Base-by-base conservation (phyloP, 2,797 vertebrate genomes). In the Apodemus agrarius region DNA sequence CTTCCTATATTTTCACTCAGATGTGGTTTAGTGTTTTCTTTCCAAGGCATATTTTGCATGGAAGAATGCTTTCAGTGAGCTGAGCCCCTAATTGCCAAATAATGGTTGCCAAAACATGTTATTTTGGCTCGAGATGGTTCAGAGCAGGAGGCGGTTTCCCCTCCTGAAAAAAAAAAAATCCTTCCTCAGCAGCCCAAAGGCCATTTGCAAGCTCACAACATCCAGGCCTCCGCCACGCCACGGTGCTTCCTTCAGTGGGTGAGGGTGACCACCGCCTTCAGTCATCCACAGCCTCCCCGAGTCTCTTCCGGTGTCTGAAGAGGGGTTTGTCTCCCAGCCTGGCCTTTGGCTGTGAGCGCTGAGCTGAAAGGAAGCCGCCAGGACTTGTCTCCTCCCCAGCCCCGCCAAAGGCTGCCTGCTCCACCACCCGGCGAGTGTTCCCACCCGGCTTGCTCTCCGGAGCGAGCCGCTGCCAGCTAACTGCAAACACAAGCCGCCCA, bases 91-190 rank as follows among this genome's bases (percentile, higher is more conserved):
- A 98, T 98, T 98, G 97, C 97, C 95, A 97, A 97, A 97, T 96
- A 84, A 96, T 89, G 94, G 93, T 96, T 98, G 97, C 97, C 97
- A 98, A 98, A 98, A 97, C 98, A 97, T 97, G 97, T 97, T 97
- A 98, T 96, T 98, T 97, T 93, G 95, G 91, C 97, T 96, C 93
- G 94, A 95, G 96, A 96, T 95, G 82, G 96, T 95, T 90, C 87
- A 93, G 87, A 97, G 89, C 80, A 93, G 84, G 89, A 97, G 91
- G 95, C 78, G 5, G 46, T 93, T 94, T 89, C 89, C 89, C 78
- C 74, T 85, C 46, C 12, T 72, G 74, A n/a, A 80, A 81, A 81
- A 43, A 65, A 65, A 46, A 29, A 57, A 46, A 37, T 11, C 69
- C 63, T 90, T 54, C 76, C 94, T 61, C 69, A 82, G 89, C 93